phyloP scores from a whole-genome alignment of 2,113 vertebrate species.

The Gobius niger region DNA sequence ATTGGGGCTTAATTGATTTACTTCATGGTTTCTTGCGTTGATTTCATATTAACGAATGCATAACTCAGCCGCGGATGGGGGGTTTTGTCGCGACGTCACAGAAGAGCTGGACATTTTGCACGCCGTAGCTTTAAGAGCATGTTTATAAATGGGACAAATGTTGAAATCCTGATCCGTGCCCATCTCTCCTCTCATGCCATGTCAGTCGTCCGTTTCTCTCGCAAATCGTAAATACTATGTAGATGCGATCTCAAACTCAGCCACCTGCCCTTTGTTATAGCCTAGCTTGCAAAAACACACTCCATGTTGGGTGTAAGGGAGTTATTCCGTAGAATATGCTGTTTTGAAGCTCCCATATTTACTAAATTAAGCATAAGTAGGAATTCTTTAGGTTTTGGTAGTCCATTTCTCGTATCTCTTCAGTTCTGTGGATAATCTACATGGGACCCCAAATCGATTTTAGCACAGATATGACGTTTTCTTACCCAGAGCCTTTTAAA shows the following conservation, averaged over 20 bases:
- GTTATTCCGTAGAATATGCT: background rate
- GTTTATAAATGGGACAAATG: conserved; percentile 81
- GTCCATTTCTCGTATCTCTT: background rate
- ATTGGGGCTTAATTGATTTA: conserved; percentile 24
- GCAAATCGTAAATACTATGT: conserved; percentile 4
- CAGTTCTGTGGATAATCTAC: too few relatives aligned
- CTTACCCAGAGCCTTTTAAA: too few relatives aligned
- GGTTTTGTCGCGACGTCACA: conserved; percentile 75
- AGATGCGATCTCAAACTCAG: conserved; percentile 16
- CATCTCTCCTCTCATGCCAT: conserved; percentile 49
- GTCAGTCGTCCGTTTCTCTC: background rate
- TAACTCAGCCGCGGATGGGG: conserved; percentile 79
- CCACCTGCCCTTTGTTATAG: conserved; percentile 19
- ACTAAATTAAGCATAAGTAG: background rate
- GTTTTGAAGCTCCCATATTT: background rate
- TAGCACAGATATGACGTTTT: too few relatives aligned
- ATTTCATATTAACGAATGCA: conserved; percentile 80
- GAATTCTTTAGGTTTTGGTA: background rate
- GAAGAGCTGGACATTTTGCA: conserved; percentile 85
- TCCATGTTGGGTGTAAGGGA: background rate
- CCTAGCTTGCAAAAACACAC: conserved; percentile 15
- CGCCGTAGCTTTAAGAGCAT: conserved; percentile 90
- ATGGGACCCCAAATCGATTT: too few relatives aligned
- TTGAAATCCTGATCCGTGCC: conserved; percentile 52
- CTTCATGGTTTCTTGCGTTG: conserved; percentile 59